Base-by-base conservation (phyloP, 2,113 vertebrate genomes). In the Phrynocephalus versicolor region DNA sequence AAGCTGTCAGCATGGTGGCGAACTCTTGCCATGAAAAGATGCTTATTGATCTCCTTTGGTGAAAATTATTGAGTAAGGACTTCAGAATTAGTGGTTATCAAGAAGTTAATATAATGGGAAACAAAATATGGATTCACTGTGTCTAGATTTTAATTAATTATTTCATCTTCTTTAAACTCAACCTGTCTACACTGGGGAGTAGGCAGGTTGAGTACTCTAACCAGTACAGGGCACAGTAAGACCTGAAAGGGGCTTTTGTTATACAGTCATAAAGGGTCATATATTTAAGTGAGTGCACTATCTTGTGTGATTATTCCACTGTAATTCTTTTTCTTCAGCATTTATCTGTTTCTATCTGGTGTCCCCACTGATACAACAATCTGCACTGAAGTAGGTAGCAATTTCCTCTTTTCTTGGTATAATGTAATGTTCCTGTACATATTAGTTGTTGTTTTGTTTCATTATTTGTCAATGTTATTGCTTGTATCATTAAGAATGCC, bases 291-390 rank as follows among this genome's bases (percentile, higher is more conserved):
- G 45, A 51, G 45, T 51, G 45, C 45, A 51, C 5, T 51, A 51
- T 51, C 45, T 79, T 41, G 14, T 87, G 23, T 60, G 70, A 9
- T 82, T 79, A 89, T 25, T 58, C 79, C 1, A 65, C 62, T 16
- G 82, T 80, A 86, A 81, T 95, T 62, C 74, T 90, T 89, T 84
- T 45, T 90, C 58, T 93, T 51, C 89, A 97, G 97, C 94, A 41
- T 97, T 96, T 58, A 95, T 97, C 65, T 95, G 95, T 77, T 97
- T 98, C 89, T 95, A 97, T 91, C 95, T 98, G 87, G 96, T 98
- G 88, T 96, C 97, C 60, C 97, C 97, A 30, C 41, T 98, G 84
- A 96, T 98, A 80, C 97, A 97, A 91, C 94, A 96, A 75, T 97
- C 96, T 92, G 96, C 97, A 30, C 94, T 96, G 88, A 98, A 95